These are phyloP conservation scores for Streptopelia turtur DNA, from an alignment of 2,797 vertebrate genomes.

Conservation along the genomic window DNA sequence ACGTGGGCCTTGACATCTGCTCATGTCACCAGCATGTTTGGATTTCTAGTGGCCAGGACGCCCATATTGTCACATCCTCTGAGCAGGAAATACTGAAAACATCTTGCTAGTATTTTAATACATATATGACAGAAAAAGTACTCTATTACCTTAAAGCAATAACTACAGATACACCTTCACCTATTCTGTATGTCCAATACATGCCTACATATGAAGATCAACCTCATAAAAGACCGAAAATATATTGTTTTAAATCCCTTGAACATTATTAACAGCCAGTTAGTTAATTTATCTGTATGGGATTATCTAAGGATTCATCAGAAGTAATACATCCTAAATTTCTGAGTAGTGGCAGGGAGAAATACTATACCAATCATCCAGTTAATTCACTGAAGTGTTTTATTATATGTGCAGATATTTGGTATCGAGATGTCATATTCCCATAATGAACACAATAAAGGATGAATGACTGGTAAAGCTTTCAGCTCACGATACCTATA, in stretches of 20 bases:
- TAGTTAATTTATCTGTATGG: slow-evolving; percentile 63
- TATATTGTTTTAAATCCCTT: slow-evolving; percentile 39
- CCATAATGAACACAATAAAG: slow-evolving; percentile 74
- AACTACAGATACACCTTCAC: neutral
- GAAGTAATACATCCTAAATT: slow-evolving; percentile 50
- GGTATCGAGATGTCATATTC: slow-evolving; percentile 58
- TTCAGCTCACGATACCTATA: slow-evolving; percentile 66
- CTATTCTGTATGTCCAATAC: neutral
- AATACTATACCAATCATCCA: slow-evolving; percentile 60
- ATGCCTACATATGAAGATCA: slow-evolving; percentile 22
- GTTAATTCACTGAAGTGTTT: slow-evolving; percentile 70
- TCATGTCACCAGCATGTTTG: neutral
- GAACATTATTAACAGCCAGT: slow-evolving; percentile 58
- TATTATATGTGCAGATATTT: slow-evolving; percentile 63
- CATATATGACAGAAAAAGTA: neutral
- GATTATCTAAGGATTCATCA: slow-evolving; percentile 60
- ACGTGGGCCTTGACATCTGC: neutral
- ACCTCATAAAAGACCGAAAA: slow-evolving; percentile 42
- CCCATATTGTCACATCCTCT: neutral
- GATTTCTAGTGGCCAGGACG: neutral
- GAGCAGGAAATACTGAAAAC: neutral
- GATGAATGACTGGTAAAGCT: slow-evolving; percentile 64
- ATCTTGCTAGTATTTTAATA: neutral
- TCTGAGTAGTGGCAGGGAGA: slow-evolving; percentile 66
- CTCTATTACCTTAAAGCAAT: neutral